Evolutionary conservation across 2,888 invertebrate species (phyloP).

Genomic region (Dioctria rufipes): DNA sequence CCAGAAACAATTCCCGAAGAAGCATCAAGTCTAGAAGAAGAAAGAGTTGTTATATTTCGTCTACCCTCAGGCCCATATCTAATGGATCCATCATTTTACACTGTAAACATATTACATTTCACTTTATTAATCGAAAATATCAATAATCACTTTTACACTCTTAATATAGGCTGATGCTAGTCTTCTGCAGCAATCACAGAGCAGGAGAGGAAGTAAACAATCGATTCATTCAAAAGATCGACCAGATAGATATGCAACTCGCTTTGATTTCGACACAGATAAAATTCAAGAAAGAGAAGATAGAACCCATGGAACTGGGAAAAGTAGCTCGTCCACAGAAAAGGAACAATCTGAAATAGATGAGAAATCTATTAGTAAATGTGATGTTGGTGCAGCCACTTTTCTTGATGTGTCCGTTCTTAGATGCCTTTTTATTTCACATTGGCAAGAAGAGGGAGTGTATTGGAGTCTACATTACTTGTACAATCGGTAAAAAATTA

Average conservation of each 20-base stretch:
- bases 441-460: constrained; percentile 99
- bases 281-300: constrained; percentile 65
- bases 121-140: not conserved
- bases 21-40: constrained; percentile 92
- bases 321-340: constrained; percentile 78
- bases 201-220: constrained; percentile 69
- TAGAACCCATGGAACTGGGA: constrained; percentile 66
- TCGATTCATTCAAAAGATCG: constrained; percentile 68
- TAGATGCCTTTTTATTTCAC: constrained; percentile 93
- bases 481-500: constrained; percentile 81
- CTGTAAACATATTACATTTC: constrained; percentile 72
- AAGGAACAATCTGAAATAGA: constrained; percentile 82
- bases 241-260: constrained; percentile 65
- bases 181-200: constrained; percentile 77
- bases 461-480: constrained; percentile 96
- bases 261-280: constrained; percentile 70
- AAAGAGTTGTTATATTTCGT: constrained; percentile 91
- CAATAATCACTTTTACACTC: constrained; percentile 44
- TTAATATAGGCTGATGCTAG: constrained; percentile 80
- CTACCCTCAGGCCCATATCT: constrained; percentile 83
- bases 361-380: constrained; percentile 64
- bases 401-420: constrained; percentile 97
- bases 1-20: constrained; percentile 95
- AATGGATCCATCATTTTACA: constrained; percentile 85
- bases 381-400: constrained; percentile 87